Conservation (phyloP, 2,888 invertebrate species). For the Drosophila fungiperda region DNA sequence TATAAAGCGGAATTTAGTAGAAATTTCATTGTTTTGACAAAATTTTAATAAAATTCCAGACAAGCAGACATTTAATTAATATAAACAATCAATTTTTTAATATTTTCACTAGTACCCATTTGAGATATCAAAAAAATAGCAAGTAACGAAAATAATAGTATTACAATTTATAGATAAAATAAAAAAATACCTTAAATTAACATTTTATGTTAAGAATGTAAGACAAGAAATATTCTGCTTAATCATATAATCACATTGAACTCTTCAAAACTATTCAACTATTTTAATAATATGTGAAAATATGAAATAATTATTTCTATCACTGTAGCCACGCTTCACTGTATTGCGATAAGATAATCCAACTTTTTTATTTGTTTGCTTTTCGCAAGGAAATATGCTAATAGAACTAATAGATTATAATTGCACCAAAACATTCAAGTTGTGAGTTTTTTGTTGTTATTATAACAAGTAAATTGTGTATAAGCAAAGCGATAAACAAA, state of each 20-base stretch:
- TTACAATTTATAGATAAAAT: neutral
- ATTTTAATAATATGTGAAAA: neutral
- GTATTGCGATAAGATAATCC: neutral
- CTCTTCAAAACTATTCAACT: neutral
- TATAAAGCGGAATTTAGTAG: neutral
- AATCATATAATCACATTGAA: neutral
- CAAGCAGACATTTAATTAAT: conserved; percentile 26
- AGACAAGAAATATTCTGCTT: neutral
- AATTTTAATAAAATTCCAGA: conserved; percentile 14
- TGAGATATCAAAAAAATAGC: neutral
- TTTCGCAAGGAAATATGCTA: neutral
- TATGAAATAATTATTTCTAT: neutral
- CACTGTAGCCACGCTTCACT: neutral
- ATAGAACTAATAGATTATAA: conserved; percentile 15
- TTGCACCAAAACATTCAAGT: conserved; percentile 1
- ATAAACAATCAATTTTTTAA: conserved; percentile 4
- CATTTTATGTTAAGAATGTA: conserved; percentile 8
- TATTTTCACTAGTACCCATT: conserved; percentile 21
- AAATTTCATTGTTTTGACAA: conserved; percentile 1
- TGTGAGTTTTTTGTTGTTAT: conserved; percentile 5
- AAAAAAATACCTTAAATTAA: neutral
- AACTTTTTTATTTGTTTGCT: conserved; percentile 4
- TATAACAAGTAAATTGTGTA: conserved; percentile 12
- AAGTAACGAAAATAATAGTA: neutral
- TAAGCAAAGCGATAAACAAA: conserved; percentile 22